Evolutionary conservation across 2,113 vertebrate genomes (phyloP).

Genomic region (Microcebus griseorufus): DNA sequence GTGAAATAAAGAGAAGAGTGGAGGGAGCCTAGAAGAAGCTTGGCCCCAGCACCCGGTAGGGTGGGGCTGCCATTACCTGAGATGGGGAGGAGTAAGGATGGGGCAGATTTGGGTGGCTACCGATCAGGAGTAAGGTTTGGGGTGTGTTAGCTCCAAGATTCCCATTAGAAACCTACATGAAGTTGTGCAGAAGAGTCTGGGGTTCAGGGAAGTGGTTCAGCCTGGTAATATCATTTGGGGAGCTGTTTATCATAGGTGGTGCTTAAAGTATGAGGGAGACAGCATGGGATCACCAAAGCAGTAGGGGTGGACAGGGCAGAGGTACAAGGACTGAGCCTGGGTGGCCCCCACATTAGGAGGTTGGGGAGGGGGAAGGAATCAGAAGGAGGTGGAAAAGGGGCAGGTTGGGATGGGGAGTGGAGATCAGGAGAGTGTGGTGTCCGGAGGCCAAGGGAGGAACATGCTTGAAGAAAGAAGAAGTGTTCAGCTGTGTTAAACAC

Average conservation of each 20-base stretch:
- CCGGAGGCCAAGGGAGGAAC: not conserved
- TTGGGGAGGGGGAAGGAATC: not conserved
- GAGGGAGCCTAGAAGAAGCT: not conserved
- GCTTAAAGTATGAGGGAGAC: not conserved
- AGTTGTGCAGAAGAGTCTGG: not conserved
- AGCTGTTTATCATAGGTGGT: not conserved
- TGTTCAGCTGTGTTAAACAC: not conserved
- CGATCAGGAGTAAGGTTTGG: not conserved
- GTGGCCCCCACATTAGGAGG: not conserved
- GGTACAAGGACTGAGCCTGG: not conserved
- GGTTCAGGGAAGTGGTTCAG: not conserved
- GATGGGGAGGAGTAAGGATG: not conserved
- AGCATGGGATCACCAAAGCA: too few species aligned
- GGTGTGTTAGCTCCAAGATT: not conserved
- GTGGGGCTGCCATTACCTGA: not conserved
- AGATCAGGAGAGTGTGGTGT: not conserved
- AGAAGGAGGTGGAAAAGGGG: not conserved
- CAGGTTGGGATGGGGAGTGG: fast-evolving
- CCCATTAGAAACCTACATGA: not conserved
- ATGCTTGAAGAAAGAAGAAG: not conserved
- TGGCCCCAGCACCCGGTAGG: too few species aligned
- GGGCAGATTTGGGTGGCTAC: not conserved
- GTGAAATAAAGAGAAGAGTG: not conserved
- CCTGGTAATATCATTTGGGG: not conserved
- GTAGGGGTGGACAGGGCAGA: not conserved